Conservation (phyloP, 2,797 vertebrate species). For the Pterois miles region DNA sequence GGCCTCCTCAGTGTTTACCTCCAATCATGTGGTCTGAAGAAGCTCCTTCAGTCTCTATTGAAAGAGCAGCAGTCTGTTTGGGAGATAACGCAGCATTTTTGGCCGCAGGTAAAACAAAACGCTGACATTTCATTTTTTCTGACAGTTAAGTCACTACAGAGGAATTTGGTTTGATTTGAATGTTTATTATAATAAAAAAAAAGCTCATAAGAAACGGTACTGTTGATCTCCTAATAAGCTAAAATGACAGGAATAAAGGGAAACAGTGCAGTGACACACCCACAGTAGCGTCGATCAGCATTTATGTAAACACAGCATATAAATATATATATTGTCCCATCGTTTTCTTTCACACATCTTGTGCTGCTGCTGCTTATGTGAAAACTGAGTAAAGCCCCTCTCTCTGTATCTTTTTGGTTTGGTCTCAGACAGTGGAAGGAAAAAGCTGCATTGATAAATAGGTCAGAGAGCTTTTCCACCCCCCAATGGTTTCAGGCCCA, state of each 20-base stretch:
- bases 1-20: constrained; percentile 81
- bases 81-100: constrained; percentile 45
- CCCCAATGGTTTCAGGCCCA: constrained; percentile 85
- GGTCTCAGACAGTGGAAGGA: constrained; percentile 74
- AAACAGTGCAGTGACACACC: neutral
- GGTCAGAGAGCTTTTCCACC: constrained; percentile 87
- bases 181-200: neutral
- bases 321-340: neutral
- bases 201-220: neutral
- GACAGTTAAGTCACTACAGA: neutral
- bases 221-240: neutral
- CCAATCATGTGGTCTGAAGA: constrained; percentile 78
- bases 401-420: constrained; percentile 55
- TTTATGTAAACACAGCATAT: constrained; percentile 3
- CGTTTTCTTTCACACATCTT: constrained; percentile 20
- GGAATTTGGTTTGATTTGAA: neutral
- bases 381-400: constrained; percentile 47
- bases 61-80: constrained; percentile 54
- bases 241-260: neutral
- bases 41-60: constrained; percentile 70
- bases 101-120: constrained; percentile 53
- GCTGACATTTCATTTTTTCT: neutral
- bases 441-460: constrained; percentile 87
- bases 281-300: neutral
- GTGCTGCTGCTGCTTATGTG: constrained; percentile 33